Evolutionary conservation across 1,140 invertebrate species (phyloP).

Genomic region (Drosophila parabipectinata): DNA sequence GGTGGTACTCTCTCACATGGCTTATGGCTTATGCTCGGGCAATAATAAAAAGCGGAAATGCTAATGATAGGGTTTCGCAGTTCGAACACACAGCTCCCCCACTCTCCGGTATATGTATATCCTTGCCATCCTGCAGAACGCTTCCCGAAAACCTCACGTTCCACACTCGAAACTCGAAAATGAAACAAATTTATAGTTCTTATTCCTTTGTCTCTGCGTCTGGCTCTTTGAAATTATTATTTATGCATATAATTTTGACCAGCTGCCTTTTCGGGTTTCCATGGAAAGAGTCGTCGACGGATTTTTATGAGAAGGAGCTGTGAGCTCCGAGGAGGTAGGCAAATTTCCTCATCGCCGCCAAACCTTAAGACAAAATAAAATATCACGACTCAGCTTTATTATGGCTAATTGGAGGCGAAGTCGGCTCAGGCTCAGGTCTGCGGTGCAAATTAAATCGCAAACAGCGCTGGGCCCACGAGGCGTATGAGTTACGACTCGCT

Average conservation of each 20-base stretch:
- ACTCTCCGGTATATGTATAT: conserved; percentile 38
- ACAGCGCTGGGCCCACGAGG: conserved; percentile 41
- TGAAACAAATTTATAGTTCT: conserved; percentile 71
- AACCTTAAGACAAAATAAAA: conserved; percentile 69
- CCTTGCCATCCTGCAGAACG: conserved; percentile 32
- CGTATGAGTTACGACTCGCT: conserved; percentile 75
- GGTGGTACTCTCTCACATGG: conserved; percentile 42
- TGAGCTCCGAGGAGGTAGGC: conserved; percentile 49
- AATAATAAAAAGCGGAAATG: conserved; percentile 84
- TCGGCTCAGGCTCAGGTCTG: not conserved
- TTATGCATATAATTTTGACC: conserved; percentile 81
- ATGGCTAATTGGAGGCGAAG: conserved; percentile 73
- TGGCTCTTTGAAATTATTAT: conserved; percentile 75
- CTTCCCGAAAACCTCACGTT: conserved; percentile 51
- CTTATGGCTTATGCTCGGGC: conserved; percentile 49
- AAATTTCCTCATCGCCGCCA: conserved; percentile 54
- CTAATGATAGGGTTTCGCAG: conserved; percentile 80
- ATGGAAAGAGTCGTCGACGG: conserved; percentile 44
- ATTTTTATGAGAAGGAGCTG: conserved; percentile 31
- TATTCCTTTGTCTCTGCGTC: conserved; percentile 48
- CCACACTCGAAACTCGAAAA: conserved; percentile 19
- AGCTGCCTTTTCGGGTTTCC: conserved; percentile 60
- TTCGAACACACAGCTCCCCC: conserved; percentile 24
- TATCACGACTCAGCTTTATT: conserved; percentile 83
- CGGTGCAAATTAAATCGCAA: conserved; percentile 61